phyloP scores from a whole-genome alignment of 2,113 vertebrate species.

The Trichechus manatus region DNA sequence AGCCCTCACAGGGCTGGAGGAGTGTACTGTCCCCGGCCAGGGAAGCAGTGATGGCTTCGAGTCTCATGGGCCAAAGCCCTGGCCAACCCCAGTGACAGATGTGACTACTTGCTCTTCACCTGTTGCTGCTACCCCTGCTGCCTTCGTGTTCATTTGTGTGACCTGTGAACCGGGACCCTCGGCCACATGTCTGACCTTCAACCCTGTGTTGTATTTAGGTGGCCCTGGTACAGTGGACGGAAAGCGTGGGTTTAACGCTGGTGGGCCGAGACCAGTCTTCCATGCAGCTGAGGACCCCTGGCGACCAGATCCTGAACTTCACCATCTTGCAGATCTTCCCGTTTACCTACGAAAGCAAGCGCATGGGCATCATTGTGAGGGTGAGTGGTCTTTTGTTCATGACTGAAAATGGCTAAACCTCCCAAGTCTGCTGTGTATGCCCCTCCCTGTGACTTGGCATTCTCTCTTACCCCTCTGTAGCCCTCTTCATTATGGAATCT shows the following conservation, averaged over 20 bases:
- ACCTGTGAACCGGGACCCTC: constrained; percentile 26
- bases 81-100: not conserved
- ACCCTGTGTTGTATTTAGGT: constrained; percentile 88
- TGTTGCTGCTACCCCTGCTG: not conserved
- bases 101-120: not conserved
- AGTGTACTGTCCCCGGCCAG: accelerated
- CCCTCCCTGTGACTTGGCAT: accelerated
- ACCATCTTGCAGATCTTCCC: constrained; percentile 98
- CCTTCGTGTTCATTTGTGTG: not conserved
- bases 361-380: constrained; percentile 98
- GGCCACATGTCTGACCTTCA: constrained; percentile 49
- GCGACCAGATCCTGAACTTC: constrained; percentile 98
- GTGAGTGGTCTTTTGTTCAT: constrained; percentile 84
- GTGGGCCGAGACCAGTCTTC: constrained; percentile 98
- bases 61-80: not conserved
- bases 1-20: accelerated
- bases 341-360: constrained; percentile 98
- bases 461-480: not conserved
- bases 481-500: accelerated
- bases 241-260: constrained; percentile 96
- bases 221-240: constrained; percentile 99
- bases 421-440: accelerated
- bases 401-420: accelerated
- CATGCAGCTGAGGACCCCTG: constrained; percentile 99
- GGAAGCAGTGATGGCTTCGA: not conserved